Conservation (phyloP, 2,797 vertebrate species). For the Microctenopoma stevenorrisi region DNA sequence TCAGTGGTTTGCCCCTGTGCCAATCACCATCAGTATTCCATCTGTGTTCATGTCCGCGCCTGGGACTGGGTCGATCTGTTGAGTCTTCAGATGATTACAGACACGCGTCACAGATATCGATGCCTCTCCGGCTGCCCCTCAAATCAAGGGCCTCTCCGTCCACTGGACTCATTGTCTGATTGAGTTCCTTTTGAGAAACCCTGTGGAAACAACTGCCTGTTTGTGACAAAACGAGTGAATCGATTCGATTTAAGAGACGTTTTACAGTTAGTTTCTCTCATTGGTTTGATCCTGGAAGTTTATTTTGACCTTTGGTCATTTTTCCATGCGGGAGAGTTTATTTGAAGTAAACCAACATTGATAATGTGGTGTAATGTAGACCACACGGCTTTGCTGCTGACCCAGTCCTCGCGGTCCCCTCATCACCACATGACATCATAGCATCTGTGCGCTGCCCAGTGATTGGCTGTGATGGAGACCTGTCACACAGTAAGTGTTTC, state of each 20-base stretch:
- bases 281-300: too few species aligned
- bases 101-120: slow-evolving; percentile 62
- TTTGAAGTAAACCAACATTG: neutral
- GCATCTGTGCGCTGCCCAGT: slow-evolving; percentile 48
- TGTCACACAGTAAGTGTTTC: slow-evolving; percentile 59
- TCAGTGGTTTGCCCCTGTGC: slow-evolving; percentile 70
- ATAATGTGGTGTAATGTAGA: neutral
- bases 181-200: neutral
- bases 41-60: slow-evolving; percentile 59
- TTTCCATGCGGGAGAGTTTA: slow-evolving; percentile 5
- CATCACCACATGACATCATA: slow-evolving; percentile 61
- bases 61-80: slow-evolving; percentile 76
- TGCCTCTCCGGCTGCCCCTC: slow-evolving; percentile 55
- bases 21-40: slow-evolving; percentile 76
- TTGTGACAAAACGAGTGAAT: too few species aligned
- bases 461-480: slow-evolving; percentile 63
- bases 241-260: neutral
- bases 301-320: slow-evolving; percentile 28
- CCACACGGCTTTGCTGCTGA: slow-evolving; percentile 51
- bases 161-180: slow-evolving; percentile 29
- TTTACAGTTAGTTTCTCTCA: neutral
- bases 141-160: slow-evolving; percentile 51
- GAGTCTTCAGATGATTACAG: slow-evolving; percentile 74
- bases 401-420: slow-evolving; percentile 69
- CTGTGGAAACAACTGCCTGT: too few species aligned